Evolutionary conservation across 2,113 vertebrate genomes (phyloP).

Genomic region (Mandrillus leucophaeus): DNA sequence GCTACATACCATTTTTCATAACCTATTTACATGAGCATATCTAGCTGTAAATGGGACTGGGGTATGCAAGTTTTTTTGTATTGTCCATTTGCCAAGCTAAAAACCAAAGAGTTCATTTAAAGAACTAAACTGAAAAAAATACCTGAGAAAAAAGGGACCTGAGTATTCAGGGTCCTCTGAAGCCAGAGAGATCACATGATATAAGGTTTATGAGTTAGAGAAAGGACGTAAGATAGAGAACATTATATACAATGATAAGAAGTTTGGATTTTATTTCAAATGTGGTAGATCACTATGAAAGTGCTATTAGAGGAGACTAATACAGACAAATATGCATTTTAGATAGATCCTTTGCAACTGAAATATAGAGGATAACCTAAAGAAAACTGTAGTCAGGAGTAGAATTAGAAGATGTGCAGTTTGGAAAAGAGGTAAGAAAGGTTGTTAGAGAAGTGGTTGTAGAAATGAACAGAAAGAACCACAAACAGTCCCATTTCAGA

Average conservation of each 20-base stretch:
- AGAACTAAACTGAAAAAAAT: background rate
- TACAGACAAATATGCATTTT: background rate
- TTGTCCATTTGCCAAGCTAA: background rate
- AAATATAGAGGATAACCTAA: background rate
- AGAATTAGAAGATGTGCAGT: background rate
- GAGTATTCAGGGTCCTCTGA: background rate
- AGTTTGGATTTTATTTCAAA: background rate
- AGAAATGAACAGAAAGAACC: background rate
- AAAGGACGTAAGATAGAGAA: background rate
- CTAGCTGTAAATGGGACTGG: background rate
- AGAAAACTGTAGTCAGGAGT: background rate
- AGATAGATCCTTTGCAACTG: background rate
- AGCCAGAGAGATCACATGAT: too few species aligned
- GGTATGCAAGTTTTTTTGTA: background rate
- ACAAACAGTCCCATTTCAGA: background rate
- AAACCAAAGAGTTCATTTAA: background rate
- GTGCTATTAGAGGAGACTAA: background rate
- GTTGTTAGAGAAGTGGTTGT: background rate
- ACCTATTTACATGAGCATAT: background rate
- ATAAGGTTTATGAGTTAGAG: background rate
- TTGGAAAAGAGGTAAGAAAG: background rate
- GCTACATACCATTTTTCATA: background rate
- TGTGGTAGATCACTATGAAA: background rate
- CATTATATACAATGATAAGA: background rate
- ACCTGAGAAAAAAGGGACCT: background rate